phyloP scores from a whole-genome alignment of 2,797 vertebrate genomes.

The Peromyscus eremicus region DNA sequence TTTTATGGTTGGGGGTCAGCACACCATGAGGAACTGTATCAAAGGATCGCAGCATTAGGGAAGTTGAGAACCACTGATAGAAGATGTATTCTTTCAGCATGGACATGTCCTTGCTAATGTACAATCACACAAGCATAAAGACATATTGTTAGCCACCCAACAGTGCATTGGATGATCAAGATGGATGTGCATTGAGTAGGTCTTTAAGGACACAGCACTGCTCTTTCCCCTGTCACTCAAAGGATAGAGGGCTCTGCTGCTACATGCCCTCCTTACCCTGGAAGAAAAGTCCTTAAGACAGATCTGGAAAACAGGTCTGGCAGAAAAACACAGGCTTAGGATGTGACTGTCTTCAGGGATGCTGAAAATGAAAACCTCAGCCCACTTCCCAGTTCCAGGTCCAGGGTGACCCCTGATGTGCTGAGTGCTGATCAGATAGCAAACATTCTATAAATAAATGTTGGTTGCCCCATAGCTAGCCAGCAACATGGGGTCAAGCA shows the following conservation, averaged over 20 bases:
- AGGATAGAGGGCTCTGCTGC: background rate
- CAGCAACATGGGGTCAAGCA: background rate
- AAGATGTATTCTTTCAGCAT: background rate
- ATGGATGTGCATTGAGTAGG: background rate
- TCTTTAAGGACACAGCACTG: slow-evolving; percentile 25
- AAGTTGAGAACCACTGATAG: background rate
- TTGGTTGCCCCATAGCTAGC: background rate
- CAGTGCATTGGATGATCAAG: background rate
- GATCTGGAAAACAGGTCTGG: background rate
- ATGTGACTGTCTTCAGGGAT: background rate
- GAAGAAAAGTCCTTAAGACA: background rate
- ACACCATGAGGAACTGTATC: background rate
- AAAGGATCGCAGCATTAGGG: background rate
- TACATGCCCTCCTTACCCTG: background rate
- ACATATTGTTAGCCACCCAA: background rate
- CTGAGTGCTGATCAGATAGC: background rate
- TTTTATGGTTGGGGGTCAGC: background rate
- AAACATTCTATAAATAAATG: background rate
- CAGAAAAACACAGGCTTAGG: background rate
- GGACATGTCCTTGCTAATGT: slow-evolving; percentile 22
- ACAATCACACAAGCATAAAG: background rate
- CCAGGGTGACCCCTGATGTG: background rate
- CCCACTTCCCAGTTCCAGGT: background rate
- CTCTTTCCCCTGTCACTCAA: background rate
- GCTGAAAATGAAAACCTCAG: background rate